phyloP scores from a whole-genome alignment of 2,888 invertebrate genomes.

The Xanthorhoe designata region DNA sequence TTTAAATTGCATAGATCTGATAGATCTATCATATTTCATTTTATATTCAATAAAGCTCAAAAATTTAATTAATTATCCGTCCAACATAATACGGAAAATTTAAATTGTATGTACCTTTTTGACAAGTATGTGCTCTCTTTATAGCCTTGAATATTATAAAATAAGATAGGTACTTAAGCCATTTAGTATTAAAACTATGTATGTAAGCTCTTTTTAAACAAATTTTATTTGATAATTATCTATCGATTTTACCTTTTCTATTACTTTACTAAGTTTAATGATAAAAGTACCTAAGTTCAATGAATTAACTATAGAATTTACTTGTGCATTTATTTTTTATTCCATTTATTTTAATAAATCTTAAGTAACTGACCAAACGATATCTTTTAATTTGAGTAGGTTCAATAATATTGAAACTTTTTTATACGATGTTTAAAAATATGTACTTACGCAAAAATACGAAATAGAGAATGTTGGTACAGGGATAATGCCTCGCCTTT shows the following conservation, averaged over 20 bases:
- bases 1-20: too few relatives aligned
- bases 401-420: too few relatives aligned
- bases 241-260: slow-evolving; percentile 27
- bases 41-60: slow-evolving; percentile 19
- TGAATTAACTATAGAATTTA: neutral
- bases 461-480: too few relatives aligned
- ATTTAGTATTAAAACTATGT: slow-evolving; percentile 22
- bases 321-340: slow-evolving; percentile 39
- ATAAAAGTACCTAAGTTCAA: neutral
- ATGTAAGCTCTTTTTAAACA: neutral
- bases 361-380: slow-evolving; percentile 8
- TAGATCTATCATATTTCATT: neutral
- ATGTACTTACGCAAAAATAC: too few relatives aligned
- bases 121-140: slow-evolving; percentile 15
- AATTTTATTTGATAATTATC: slow-evolving; percentile 11
- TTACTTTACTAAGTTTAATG: slow-evolving; percentile 6
- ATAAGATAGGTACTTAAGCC: slow-evolving; percentile 9
- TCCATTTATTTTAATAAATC: slow-evolving; percentile 34
- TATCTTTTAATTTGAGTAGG: neutral
- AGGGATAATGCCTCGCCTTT: too few relatives aligned
- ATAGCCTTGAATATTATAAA: slow-evolving; percentile 1
- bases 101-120: slow-evolving; percentile 5
- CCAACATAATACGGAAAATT: slow-evolving; percentile 10
- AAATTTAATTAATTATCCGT: slow-evolving; percentile 20
- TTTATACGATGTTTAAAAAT: too few relatives aligned